A percentile compares a stretch with the other conserved stretches of the same genome.
Evolutionary conservation across 2,888 invertebrate species (phyloP).

Genomic region (Mesoligia furuncula): DNA sequence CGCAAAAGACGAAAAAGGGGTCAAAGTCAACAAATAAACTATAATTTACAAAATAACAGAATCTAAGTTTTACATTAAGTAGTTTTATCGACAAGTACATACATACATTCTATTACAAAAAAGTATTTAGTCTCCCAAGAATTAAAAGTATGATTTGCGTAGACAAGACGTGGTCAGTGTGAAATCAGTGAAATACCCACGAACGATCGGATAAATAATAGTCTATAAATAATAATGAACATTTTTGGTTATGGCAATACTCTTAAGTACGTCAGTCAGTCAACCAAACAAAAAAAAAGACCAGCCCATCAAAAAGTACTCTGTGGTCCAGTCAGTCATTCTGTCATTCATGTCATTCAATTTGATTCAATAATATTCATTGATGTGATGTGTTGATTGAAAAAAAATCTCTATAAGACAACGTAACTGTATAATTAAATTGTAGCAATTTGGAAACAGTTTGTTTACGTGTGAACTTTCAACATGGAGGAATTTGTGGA

Average conservation of each 20-base stretch:
- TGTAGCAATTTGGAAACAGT: slow-evolving; percentile 38
- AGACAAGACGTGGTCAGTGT: too few species aligned
- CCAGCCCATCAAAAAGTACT: too few species aligned
- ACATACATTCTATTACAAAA: too few species aligned
- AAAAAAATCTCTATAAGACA: slow-evolving; percentile 27
- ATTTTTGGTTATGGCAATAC: slow-evolving; percentile 8
- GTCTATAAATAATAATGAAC: not conserved
- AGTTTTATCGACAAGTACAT: too few species aligned
- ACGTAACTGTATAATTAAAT: not conserved
- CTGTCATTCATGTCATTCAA: slow-evolving; percentile 33
- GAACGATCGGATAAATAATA: too few species aligned
- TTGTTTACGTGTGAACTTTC: slow-evolving; percentile 53
- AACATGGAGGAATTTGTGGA: slow-evolving; percentile 92
- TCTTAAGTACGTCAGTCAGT: slow-evolving; percentile 26
- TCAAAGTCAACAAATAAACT: too few species aligned
- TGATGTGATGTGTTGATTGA: slow-evolving; percentile 41
- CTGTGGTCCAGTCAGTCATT: slow-evolving; percentile 10
- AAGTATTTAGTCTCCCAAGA: too few species aligned
- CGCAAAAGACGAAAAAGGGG: too few species aligned
- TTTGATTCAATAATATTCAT: slow-evolving; percentile 27
- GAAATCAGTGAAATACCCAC: too few species aligned
- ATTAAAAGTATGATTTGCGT: too few species aligned
- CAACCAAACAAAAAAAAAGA: not conserved
- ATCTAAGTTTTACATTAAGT: too few species aligned
- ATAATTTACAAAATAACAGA: too few species aligned